phyloP scores from a whole-genome alignment of 2,888 invertebrate genomes.

The Xestobium rufovillosum region DNA sequence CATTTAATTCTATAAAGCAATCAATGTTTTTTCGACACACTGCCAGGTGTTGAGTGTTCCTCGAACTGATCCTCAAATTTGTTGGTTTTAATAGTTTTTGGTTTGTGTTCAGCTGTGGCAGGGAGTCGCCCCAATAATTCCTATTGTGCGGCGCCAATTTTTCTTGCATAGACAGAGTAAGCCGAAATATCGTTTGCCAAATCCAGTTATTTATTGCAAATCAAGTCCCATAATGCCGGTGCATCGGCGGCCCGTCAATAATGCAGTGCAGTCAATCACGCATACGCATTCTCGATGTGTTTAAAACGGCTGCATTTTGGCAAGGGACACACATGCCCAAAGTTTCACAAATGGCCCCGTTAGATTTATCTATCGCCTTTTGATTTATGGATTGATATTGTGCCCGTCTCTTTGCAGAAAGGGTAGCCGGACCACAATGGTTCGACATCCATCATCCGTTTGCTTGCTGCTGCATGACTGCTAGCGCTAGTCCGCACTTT shows the following conservation, averaged over 20 bases:
- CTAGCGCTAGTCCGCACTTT: slow-evolving; percentile 30
- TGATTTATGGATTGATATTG: slow-evolving; percentile 44
- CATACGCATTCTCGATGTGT: background rate
- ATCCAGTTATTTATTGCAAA: slow-evolving; percentile 2
- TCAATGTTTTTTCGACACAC: too few species aligned
- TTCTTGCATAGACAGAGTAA: background rate
- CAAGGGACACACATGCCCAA: too few species aligned
- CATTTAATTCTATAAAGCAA: too few species aligned
- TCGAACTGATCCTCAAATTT: too few species aligned
- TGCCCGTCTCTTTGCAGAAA: slow-evolving; percentile 38
- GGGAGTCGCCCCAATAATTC: too few species aligned
- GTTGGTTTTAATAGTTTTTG: too few species aligned
- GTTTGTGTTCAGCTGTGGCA: too few species aligned
- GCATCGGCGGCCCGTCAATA: background rate
- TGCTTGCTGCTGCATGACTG: slow-evolving; percentile 23
- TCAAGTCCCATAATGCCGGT: background rate
- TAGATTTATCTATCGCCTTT: slow-evolving; percentile 41
- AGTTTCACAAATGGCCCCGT: slow-evolving; percentile 34
- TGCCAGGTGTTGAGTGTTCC: too few species aligned
- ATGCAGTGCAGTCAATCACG: background rate
- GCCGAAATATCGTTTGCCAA: slow-evolving; percentile 1
- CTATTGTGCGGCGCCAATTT: slow-evolving; percentile 3
- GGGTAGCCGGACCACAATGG: slow-evolving; percentile 38
- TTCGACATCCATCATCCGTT: slow-evolving; percentile 37
- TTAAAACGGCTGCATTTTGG: background rate